These are phyloP conservation scores for Myiotriccus ornatus DNA, from an alignment of 2,797 vertebrate species.

Conservation along the genomic window DNA sequence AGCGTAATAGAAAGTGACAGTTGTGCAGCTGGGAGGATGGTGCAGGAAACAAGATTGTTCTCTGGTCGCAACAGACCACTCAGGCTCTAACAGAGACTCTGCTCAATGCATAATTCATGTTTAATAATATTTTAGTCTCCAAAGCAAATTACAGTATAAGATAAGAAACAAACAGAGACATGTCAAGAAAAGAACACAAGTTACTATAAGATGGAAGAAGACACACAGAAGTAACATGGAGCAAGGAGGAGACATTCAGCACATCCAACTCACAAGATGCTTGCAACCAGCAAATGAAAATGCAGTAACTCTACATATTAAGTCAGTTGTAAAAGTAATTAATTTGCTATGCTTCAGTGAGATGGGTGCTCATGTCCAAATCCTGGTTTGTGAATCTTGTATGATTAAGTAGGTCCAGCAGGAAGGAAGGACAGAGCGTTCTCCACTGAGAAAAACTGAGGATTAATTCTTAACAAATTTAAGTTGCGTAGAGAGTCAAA, in stretches of 20 bases:
- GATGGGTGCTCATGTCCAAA: background rate
- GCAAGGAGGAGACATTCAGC: background rate
- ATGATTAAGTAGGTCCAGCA: background rate
- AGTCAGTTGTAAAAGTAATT: background rate
- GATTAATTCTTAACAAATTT: background rate
- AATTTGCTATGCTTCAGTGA: background rate
- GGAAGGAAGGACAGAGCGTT: background rate
- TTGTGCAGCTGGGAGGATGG: constrained; percentile 60
- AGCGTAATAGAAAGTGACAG: constrained; percentile 64
- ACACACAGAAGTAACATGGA: background rate
- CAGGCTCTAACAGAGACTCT: constrained; percentile 18
- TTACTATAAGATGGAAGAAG: background rate
- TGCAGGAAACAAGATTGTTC: constrained; percentile 15
- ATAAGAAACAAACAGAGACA: constrained; percentile 23
- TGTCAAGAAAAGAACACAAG: background rate
- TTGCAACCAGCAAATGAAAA: background rate
- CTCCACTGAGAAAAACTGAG: background rate
- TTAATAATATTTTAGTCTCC: constrained; percentile 52
- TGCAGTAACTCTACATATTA: background rate
- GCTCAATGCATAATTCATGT: constrained; percentile 59
- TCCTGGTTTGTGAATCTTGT: background rate
- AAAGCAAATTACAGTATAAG: constrained; percentile 29
- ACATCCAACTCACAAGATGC: background rate
- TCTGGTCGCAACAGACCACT: constrained; percentile 16
- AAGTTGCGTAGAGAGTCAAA: background rate